phyloP scores from a whole-genome alignment of 2,888 invertebrate species.

The Mechanitis messenoides region DNA sequence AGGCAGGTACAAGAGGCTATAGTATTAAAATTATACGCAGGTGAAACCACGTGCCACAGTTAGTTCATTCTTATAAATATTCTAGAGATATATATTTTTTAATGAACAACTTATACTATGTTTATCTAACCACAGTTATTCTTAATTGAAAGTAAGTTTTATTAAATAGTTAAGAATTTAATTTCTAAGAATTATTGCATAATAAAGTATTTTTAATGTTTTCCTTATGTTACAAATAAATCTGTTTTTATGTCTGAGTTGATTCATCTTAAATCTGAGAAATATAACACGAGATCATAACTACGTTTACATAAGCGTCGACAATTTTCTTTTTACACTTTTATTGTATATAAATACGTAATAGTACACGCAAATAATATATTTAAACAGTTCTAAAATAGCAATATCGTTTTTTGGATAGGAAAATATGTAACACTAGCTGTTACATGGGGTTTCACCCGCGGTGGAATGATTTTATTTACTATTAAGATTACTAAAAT shows the following conservation, averaged over 20 bases:
- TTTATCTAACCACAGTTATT: not conserved
- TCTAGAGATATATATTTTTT: not conserved
- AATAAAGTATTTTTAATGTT: not conserved
- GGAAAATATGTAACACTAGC: not conserved
- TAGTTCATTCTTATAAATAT: not conserved
- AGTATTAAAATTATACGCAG: too few relatives aligned
- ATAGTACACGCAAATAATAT: too few relatives aligned
- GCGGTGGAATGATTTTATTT: too few relatives aligned
- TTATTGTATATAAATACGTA: not conserved
- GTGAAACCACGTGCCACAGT: too few relatives aligned
- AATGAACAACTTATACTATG: not conserved
- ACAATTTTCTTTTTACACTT: not conserved
- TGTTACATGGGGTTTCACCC: too few relatives aligned
- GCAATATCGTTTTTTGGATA: not conserved
- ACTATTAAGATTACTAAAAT: too few relatives aligned
- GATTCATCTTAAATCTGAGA: not conserved
- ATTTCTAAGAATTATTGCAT: conserved; percentile 1
- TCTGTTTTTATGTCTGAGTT: not conserved
- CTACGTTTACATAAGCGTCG: not conserved
- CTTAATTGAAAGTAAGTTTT: conserved; percentile 1
- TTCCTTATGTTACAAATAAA: not conserved
- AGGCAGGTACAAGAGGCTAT: too few relatives aligned
- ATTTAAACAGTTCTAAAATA: too few relatives aligned
- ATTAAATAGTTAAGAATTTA: not conserved
- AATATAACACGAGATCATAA: not conserved